These are phyloP conservation scores for Buteo buteo DNA, from an alignment of 2,113 vertebrate species.

Conservation along the genomic window DNA sequence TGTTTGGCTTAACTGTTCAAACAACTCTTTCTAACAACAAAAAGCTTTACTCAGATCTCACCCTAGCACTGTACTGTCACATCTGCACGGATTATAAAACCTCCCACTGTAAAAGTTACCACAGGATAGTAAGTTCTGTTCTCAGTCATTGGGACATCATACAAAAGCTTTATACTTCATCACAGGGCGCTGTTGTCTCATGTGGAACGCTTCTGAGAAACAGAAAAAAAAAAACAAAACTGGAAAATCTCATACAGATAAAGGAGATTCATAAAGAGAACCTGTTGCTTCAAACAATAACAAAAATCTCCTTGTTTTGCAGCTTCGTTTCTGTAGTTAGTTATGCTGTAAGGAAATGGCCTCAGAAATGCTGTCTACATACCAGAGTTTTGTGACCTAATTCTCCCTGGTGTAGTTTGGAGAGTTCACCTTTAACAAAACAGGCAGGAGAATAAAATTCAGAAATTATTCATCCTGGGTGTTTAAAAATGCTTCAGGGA, in stretches of 20 bases:
- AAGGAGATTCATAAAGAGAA: neutral
- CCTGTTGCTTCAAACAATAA: neutral
- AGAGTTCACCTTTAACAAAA: neutral
- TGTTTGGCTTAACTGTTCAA: neutral
- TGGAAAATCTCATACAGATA: neutral
- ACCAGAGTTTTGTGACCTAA: neutral
- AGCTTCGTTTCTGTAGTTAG: neutral
- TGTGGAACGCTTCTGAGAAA: neutral
- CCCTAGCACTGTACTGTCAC: neutral
- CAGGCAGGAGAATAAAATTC: neutral
- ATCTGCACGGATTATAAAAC: neutral
- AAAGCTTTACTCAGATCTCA: neutral
- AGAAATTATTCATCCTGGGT: neutral
- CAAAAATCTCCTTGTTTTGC: neutral
- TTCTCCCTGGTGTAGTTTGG: neutral
- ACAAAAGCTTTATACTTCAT: neutral
- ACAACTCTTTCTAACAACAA: neutral
- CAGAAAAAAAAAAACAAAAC: neutral
- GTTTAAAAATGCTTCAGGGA: neutral
- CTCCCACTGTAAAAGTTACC: neutral
- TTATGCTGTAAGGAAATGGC: neutral
- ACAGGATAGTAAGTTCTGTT: neutral
- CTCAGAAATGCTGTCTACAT: neutral
- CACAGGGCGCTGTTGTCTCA: neutral
- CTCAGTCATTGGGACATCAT: neutral